These are phyloP conservation scores for Bujurquina vittata DNA, from an alignment of 2,113 vertebrate species.

Conservation along the genomic window DNA sequence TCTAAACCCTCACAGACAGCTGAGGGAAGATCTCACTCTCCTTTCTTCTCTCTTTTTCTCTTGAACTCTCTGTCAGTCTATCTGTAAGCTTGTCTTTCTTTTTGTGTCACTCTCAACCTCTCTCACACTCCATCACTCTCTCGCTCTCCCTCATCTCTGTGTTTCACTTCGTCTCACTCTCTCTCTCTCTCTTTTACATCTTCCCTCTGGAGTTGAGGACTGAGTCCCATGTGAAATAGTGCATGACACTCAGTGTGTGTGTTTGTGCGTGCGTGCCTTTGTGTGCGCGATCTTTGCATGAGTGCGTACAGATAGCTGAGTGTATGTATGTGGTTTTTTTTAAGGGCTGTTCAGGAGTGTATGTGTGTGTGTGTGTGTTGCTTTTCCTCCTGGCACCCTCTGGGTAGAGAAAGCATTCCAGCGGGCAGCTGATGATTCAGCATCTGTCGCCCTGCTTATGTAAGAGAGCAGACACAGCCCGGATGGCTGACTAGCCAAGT, in stretches of 20 bases:
- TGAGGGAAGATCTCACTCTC: conserved; percentile 66
- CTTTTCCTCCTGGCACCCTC: conserved; percentile 72
- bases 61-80: conserved; percentile 61
- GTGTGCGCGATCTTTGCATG: conserved; percentile 41
- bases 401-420: conserved; percentile 73
- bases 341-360: not conserved
- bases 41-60: conserved; percentile 58
- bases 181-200: conserved; percentile 15
- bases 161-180: not conserved
- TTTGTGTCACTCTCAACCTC: conserved; percentile 16
- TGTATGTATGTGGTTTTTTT: conserved; percentile 7
- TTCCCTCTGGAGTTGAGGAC: conserved; percentile 55
- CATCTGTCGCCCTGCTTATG: conserved; percentile 79
- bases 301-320: conserved; percentile 39
- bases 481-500: conserved; percentile 54
- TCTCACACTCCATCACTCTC: conserved; percentile 6
- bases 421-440: conserved; percentile 81
- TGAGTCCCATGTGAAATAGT: conserved; percentile 67
- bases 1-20: conserved; percentile 70
- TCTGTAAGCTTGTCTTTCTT: conserved; percentile 42
- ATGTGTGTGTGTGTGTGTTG: conserved; percentile 28
- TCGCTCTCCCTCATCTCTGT: not conserved
- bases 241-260: conserved; percentile 53
- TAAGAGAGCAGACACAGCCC: conserved; percentile 68
- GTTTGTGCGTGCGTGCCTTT: conserved; percentile 4